Evolutionary conservation across 2,888 invertebrate genomes (phyloP).

Genomic region (Parapristionchus giblindavisi): DNA sequence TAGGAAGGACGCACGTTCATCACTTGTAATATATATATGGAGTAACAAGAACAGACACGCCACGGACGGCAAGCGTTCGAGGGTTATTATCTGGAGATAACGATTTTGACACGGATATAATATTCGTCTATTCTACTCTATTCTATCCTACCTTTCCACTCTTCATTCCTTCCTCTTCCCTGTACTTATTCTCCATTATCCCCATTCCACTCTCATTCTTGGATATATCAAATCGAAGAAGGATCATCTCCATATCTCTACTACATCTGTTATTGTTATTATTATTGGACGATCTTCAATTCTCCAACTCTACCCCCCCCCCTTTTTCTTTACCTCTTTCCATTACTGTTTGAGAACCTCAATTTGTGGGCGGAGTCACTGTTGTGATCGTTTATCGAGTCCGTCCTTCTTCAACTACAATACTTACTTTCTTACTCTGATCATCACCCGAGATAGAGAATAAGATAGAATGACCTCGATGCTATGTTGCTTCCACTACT

Average conservation of each 20-base stretch:
- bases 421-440: no score
- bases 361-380: background rate
- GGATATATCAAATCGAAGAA: background rate
- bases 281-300: background rate
- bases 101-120: no score
- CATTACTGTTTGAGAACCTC: background rate
- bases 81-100: no score
- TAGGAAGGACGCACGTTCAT: no score
- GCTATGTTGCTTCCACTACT: slow-evolving; percentile 17
- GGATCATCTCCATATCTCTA: background rate
- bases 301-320: background rate
- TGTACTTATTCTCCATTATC: background rate
- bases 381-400: background rate
- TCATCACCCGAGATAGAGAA: no score
- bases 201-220: background rate
- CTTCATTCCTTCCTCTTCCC: slow-evolving; percentile 9
- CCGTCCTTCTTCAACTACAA: no score
- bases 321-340: background rate
- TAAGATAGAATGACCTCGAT: background rate
- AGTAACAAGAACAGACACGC: no score
- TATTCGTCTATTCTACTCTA: background rate
- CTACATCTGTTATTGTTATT: background rate
- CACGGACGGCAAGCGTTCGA: no score
- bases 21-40: no score
- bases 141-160: slow-evolving; percentile 16